Evolutionary conservation across 2,113 vertebrate genomes (phyloP).

Genomic region (Corythaeola cristata): DNA sequence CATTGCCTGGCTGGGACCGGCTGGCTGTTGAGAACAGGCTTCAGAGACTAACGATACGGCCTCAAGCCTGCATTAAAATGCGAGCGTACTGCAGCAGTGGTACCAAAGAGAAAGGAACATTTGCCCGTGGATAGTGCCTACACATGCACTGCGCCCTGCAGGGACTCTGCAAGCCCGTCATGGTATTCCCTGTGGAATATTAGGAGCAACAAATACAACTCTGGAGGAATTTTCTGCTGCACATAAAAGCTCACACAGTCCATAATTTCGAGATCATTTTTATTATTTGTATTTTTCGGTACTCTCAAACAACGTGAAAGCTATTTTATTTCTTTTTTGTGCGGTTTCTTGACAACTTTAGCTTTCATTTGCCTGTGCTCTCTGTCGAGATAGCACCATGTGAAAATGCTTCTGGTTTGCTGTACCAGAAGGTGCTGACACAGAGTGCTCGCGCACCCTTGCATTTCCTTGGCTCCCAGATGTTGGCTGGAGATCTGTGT

Average conservation of each 20-base stretch:
- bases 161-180: background rate
- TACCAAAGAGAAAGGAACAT: background rate
- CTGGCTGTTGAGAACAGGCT: background rate
- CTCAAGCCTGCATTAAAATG: background rate
- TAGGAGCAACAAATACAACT: background rate
- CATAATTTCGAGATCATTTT: background rate
- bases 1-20: accelerated
- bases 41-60: background rate
- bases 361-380: background rate
- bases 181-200: background rate
- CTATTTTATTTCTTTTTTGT: background rate
- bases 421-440: background rate
- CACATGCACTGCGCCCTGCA: accelerated
- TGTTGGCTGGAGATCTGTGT: background rate
- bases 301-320: background rate
- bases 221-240: background rate
- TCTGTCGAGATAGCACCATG: background rate
- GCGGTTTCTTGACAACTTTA: background rate
- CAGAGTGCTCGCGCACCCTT: background rate
- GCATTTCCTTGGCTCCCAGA: background rate
- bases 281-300: background rate
- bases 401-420: background rate
- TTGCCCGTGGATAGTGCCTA: background rate
- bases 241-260: background rate
- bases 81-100: background rate